Base-by-base conservation (phyloP, 1,140 invertebrate genomes). In the Aphidius ervi region DNA sequence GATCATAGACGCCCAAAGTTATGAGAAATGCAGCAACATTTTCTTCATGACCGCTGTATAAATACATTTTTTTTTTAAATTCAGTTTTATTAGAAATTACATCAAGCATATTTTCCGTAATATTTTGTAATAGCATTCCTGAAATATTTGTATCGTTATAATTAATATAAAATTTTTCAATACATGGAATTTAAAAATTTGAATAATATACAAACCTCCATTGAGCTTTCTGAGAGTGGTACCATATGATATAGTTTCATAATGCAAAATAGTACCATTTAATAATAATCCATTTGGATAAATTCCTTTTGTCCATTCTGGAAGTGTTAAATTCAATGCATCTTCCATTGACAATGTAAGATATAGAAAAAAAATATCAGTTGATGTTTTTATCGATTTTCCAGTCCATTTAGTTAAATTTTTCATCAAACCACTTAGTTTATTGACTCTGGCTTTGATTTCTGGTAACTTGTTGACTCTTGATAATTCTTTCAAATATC, bases 11-110 rank as follows among this genome's bases (percentile, higher is more conserved):
- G 7, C 82, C 82, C 20, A 90, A 71, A 0, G 84, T 82, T 46
- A 82, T 78, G 63, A 91, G 77, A 9, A 91, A 63, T 16, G 85
- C 84, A 4, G 85, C 82, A 4, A 93, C 78, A 46, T 87, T 90
- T 48, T 86, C 86, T 69, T 91, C 90, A 70, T 91, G 88, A 6
- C 81, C 85, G 6, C 85, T 86, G 72, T 84, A 87, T 39, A 87
- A 64, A 55, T 80, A 82, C 52, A 88, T 70, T 65, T 86, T 87
- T 16, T 80, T 74, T 10, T 62, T 61, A 56, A 16, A 6, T 23
- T 64, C 61, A 46, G 72, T 62, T 1, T 66, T 66, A 5, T 74
- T 71, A 9, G 74, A 71, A 16, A 80, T 72, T 49, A 78, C 77
- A 7, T 71, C 67, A 37, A 37, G n/a, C 31, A 64, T 58, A 60